phyloP scores from a whole-genome alignment of 2,888 invertebrate species.

The Ceriagrion tenellum region DNA sequence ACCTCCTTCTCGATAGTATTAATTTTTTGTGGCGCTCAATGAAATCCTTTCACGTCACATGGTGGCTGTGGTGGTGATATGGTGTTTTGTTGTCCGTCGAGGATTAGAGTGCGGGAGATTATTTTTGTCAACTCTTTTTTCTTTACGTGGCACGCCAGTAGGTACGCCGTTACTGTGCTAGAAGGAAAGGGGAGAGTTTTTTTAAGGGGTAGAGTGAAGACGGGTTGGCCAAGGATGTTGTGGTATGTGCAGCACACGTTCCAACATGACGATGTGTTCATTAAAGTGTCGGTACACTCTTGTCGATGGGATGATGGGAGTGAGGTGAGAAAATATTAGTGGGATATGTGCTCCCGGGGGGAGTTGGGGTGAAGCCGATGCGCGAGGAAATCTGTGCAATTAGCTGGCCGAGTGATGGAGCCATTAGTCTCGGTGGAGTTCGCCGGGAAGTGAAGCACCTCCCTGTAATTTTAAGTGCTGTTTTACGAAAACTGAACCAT shows the following conservation, averaged over 20 bases:
- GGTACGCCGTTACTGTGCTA: neutral
- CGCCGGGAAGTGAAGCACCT: neutral
- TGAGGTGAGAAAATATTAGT: neutral
- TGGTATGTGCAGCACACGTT: slow-evolving; percentile 2
- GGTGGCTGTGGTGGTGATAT: neutral
- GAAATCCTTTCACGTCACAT: neutral
- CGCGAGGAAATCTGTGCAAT: slow-evolving; percentile 10
- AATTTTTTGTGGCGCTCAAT: neutral
- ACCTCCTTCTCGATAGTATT: neutral
- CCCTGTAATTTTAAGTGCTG: neutral
- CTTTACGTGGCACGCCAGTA: neutral
- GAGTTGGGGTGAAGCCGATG: neutral
- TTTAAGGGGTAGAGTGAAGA: neutral
- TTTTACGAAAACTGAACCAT: neutral
- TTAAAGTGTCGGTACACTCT: slow-evolving; percentile 36
- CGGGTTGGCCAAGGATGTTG: neutral
- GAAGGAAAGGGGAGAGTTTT: neutral
- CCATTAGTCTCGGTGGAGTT: slow-evolving; percentile 24
- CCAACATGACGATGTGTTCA: slow-evolving; percentile 10
- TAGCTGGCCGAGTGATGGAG: slow-evolving; percentile 11
- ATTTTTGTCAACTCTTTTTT: neutral
- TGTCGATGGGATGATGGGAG: neutral
- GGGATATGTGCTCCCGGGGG: neutral
- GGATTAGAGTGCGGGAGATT: neutral
- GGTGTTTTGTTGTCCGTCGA: neutral